Base-by-base conservation (phyloP, 2,888 invertebrate species). In the Hyalella azteca region DNA sequence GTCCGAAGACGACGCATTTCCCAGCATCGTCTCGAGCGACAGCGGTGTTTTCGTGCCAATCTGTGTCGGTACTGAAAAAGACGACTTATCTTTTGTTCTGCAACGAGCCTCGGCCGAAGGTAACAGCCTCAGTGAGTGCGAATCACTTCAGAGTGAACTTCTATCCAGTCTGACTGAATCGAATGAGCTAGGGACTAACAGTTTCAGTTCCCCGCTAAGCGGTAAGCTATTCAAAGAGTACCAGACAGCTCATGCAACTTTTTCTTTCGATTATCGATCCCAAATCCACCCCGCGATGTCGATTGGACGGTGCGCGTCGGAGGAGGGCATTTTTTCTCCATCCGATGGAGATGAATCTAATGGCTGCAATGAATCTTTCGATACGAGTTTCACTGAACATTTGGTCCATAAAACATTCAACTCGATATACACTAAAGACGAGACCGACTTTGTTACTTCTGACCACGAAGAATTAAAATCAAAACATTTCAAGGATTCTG, bases 331-430 rank as follows among this genome's bases (percentile, higher is more conserved):
- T 45, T 13, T 36, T 5, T 4, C 36, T 32, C n/a, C 9, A n/a
- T 36, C 13, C 22, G 66, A 36, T 36, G 4, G 36, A 3, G 66
- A 66, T 19, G 4, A 36, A n/a, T 19, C 19, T 15, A 39, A 36
- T 1, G 36, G 4, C 29, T 15, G 7, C 36, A 36, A 66, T 66
- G 36, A 66, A 66, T 66, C 66, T 7, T 66, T 66, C 36, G 66
- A 66, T 29, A 66, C 66, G 15, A 66, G 66, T 66, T 66, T 66
- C 36, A 66, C 66, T 66, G 66, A 66, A 66, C 22, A 36, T 36
- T 29, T 66, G 19, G 5, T 66, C 19, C 19, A 11, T 36, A 66
- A 66, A 36, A 36, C 45, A 11, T 9, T 45, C 11, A 45, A 45
- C n/a, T n/a, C n/a, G n/a, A n/a, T n/a, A n/a, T n/a, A n/a, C n/a